Conservation (phyloP, 1,140 invertebrate species). For the Hyposmocoma kahamanoa region DNA sequence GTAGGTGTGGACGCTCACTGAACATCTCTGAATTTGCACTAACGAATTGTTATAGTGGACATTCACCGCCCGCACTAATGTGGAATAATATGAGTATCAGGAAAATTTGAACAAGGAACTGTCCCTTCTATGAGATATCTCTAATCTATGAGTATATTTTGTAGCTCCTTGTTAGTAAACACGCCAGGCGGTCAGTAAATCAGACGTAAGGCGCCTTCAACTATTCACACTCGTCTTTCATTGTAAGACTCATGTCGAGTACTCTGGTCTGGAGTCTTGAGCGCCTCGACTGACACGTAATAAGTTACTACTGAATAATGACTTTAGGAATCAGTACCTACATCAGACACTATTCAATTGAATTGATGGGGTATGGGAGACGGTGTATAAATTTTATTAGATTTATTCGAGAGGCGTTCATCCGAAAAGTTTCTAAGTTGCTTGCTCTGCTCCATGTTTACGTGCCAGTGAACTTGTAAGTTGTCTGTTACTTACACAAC, state of each 20-base stretch:
- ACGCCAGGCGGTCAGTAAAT: conserved; percentile 11
- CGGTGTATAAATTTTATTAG: conserved; percentile 1
- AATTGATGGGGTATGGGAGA: background rate
- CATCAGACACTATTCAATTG: conserved; percentile 4
- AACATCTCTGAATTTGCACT: background rate
- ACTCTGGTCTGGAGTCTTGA: background rate
- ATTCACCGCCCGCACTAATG: too few relatives aligned
- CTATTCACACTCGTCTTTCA: conserved; percentile 19
- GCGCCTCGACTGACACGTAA: background rate
- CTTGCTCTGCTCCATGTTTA: conserved; percentile 22
- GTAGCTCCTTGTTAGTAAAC: background rate
- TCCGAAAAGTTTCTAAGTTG: conserved; percentile 19
- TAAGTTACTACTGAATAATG: conserved; percentile 4
- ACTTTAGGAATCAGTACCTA: conserved; percentile 2
- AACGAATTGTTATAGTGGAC: background rate
- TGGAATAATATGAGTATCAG: too few relatives aligned
- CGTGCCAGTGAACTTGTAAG: conserved; percentile 39
- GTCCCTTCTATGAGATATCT: too few relatives aligned
- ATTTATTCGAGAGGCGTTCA: conserved; percentile 7
- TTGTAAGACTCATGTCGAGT: conserved; percentile 20
- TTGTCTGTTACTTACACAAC: conserved; percentile 40
- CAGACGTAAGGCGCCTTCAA: conserved; percentile 6
- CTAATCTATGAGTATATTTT: too few relatives aligned
- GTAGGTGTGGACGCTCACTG: background rate
- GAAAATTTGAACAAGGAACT: too few relatives aligned